Evolutionary conservation across 53 echinoderm and acorn worm species (phyloP), one percentile per base, ranked within the genome.

Genomic region (Hippasteria phrygiana): DNA sequence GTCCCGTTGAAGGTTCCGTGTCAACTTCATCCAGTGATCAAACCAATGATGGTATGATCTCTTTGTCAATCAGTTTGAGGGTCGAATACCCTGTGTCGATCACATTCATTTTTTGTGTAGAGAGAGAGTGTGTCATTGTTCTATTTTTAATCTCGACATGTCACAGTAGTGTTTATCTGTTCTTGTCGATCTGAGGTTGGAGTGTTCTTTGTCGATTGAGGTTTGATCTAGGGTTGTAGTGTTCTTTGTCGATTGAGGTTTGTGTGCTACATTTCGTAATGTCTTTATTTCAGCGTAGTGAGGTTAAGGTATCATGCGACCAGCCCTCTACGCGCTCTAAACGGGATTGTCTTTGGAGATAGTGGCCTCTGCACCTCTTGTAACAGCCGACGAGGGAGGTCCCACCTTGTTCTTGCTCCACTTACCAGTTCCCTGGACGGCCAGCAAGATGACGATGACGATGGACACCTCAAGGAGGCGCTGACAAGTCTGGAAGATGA

Each of bases 381-480:
- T 82, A n/a, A 14, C 82, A 46, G 47, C 47, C 6, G 82, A 64
- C 33, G 82, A 82, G 26, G 73, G 43, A 41, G 82, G 82, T 66
- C 42, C 66, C 33, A 82, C 85, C 50, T 67, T 71, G 13, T 64
- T 71, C 70, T 53, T 70, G 42, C 70, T 53, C 69, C 79, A 78
- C 75, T 71, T 62, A 64, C 91, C 83, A 31, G 91, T 89, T 78
- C 90, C 80, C n/a, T 83, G 80, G 48, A 85, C 89, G 1, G 94
- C 89, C 77, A 89, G 39, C 43, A 94, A 46, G 45, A 94, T 90
- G 78, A 92, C 29, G 42, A 88, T 39, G 42, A 81, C 75, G 37
- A 92, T 92, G 62, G 77, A 33, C 17, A 94, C 83, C 70, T 94
- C 94, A 0, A 92, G 82, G 28, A 94, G 40, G 27, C 94, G 35